phyloP scores from a whole-genome alignment of 2,113 vertebrate genomes.

The Gallinago media region DNA sequence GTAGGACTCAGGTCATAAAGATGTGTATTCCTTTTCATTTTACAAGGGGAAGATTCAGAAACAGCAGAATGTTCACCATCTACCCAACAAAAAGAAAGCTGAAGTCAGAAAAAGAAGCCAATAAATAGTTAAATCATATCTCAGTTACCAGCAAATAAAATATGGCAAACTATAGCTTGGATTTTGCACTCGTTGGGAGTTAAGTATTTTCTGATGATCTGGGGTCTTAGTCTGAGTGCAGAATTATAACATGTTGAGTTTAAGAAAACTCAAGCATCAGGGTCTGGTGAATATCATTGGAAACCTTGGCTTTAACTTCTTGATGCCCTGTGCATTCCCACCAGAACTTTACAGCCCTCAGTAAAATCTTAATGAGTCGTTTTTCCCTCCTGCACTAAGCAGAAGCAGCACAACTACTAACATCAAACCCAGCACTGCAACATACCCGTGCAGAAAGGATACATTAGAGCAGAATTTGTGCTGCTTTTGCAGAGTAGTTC shows the following conservation, averaged over 20 bases:
- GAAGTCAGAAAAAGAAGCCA: background rate
- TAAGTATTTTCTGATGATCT: background rate
- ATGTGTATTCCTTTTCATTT: background rate
- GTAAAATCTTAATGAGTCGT: background rate
- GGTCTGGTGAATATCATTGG: background rate
- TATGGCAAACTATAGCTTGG: background rate
- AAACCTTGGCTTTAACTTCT: background rate
- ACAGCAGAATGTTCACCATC: background rate
- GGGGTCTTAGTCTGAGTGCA: background rate
- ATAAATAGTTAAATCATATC: background rate
- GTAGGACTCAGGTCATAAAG: background rate
- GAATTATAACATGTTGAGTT: background rate
- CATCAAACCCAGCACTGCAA: background rate
- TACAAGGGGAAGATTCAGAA: background rate
- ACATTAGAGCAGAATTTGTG: rapidly evolving
- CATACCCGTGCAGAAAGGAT: background rate
- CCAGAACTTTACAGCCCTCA: background rate
- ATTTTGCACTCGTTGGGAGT: background rate
- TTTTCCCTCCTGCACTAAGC: background rate
- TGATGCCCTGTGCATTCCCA: rapidly evolving
- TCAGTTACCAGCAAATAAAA: background rate
- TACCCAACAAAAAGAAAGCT: rapidly evolving
- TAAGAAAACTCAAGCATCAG: background rate
- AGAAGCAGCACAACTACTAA: background rate
- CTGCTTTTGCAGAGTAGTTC: background rate